Percentiles rank a stretch among this genome's conserved stretches.
These are phyloP conservation scores for Sycon ciliatum DNA, from an alignment of 37 sponge, comb jelly and placozoan species.

Conservation along the genomic window DNA sequence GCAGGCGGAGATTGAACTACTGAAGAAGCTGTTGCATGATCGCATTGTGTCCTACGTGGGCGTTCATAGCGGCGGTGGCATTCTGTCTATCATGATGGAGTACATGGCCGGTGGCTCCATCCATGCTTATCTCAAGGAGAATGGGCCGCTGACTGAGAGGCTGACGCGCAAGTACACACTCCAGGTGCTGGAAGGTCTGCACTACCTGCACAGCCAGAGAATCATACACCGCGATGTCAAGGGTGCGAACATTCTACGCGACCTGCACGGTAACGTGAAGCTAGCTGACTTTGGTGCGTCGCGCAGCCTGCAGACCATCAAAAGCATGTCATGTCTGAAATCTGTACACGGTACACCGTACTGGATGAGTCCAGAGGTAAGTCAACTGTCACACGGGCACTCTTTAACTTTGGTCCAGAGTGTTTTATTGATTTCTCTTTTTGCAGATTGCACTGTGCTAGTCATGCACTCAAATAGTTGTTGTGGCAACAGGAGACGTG, in stretches of 20 bases:
- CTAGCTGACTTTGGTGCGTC: slow-evolving; percentile 96
- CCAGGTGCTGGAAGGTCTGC: slow-evolving; percentile 79
- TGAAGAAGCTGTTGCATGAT: slow-evolving; percentile 74
- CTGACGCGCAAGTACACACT: slow-evolving; percentile 74
- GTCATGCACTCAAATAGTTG: no score
- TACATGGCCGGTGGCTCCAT: slow-evolving; percentile 92
- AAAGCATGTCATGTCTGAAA: slow-evolving; percentile 40
- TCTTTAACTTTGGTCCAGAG: no score
- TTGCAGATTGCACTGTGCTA: no score
- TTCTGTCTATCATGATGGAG: slow-evolving; percentile 85
- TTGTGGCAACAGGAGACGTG: no score
- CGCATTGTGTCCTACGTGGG: slow-evolving; percentile 80
- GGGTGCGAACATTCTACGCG: slow-evolving; percentile 87
- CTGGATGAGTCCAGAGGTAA: slow-evolving; percentile 98
- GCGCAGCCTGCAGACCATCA: slow-evolving; percentile 42
- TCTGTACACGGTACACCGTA: slow-evolving; percentile 94
- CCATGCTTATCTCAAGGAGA: slow-evolving; percentile 54
- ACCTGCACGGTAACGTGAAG: slow-evolving; percentile 77
- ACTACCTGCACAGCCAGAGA: slow-evolving; percentile 71
- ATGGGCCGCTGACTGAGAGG: slow-evolving; percentile 72
- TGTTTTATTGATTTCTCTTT: no score
- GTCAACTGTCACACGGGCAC: no score
- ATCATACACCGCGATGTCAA: slow-evolving; percentile 90
- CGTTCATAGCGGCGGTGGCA: slow-evolving; percentile 62
- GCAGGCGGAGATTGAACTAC: slow-evolving; percentile 78